Evolutionary conservation across 1,140 invertebrate genomes (phyloP), one percentile per base, ranked within the genome.

Genomic region (Drosophila pseudoobscura): DNA sequence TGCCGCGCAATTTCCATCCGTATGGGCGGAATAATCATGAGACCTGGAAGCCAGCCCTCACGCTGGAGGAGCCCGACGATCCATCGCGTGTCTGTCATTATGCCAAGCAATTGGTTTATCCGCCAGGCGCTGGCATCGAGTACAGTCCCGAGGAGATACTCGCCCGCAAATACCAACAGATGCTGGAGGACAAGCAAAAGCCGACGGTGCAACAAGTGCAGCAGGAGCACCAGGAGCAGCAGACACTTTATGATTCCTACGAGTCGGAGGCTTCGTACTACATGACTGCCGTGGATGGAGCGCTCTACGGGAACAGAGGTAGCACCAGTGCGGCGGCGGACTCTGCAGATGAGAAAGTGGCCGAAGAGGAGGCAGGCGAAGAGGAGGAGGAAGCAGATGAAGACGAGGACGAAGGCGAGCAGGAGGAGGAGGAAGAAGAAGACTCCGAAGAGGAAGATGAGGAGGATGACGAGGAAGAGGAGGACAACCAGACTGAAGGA

Each of bases 71-170:
- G 24, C 91, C 91, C 2, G 90, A 85, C 13, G 91, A 92, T 71
- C 90, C 90, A 2, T 80, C 82, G 47, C 72, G 78, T 9, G 58
- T 85, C 13, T 92, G 91, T 59, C 77, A 83, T 7, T 92, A 92
- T 79, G 75, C 80, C 44, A 91, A 91, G 66, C 71, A 84, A 17
- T 20, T 78, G 49, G 91, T 92, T 0, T 92, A 92, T 64, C 89
- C 91, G 2, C 57, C 63, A 0, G 87, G 80, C 11, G 69, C 66
- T 1, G 75, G 77, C 15, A 55, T 90, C 6, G 91, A 92, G 61
- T 92, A 87, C 51, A 91, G 91, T 65, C 89, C 89, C 6, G 91
- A 92, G 49, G 91, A 92, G 59, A 58, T 92, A 6, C 39, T 78
- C 15, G 75, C 87, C 1, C 77, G 87, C 49, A 84, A 79, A 20